phyloP scores from a whole-genome alignment of 2,797 vertebrate genomes.

The Xenops minutus region DNA sequence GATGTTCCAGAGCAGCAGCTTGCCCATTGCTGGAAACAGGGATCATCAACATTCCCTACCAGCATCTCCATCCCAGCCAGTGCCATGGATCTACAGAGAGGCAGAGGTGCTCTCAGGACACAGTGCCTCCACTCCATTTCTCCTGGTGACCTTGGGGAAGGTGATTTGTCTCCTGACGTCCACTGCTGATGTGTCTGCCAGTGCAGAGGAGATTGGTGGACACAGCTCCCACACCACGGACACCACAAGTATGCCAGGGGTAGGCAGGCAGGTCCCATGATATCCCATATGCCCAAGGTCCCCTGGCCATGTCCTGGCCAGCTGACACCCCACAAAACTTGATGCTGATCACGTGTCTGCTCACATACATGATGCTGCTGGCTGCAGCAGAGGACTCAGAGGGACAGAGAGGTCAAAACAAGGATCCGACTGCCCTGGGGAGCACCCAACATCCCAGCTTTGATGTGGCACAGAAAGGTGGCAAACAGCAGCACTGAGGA shows the following conservation, averaged over 20 bases:
- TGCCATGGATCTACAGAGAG: rapidly evolving
- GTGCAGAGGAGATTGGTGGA: background rate
- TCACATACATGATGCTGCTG: background rate
- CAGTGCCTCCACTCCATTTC: background rate
- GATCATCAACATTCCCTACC: background rate
- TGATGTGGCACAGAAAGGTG: background rate
- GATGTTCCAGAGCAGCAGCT: background rate
- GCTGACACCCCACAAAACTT: background rate
- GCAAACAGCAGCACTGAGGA: background rate
- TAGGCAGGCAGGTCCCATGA: background rate
- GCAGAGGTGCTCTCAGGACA: background rate
- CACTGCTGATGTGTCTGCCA: rapidly evolving
- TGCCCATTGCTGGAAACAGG: background rate
- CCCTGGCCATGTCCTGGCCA: background rate
- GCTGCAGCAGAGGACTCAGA: background rate
- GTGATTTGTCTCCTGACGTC: background rate
- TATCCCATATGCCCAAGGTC: background rate
- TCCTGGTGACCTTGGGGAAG: background rate
- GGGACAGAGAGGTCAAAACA: rapidly evolving
- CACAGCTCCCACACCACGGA: rapidly evolving
- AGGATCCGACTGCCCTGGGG: background rate
- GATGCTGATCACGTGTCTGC: background rate
- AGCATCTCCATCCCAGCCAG: background rate
- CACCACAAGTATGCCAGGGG: background rate
- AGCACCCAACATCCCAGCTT: background rate